Conservation (phyloP, 2,888 invertebrate species). For the Fissipunctia ypsillon region DNA sequence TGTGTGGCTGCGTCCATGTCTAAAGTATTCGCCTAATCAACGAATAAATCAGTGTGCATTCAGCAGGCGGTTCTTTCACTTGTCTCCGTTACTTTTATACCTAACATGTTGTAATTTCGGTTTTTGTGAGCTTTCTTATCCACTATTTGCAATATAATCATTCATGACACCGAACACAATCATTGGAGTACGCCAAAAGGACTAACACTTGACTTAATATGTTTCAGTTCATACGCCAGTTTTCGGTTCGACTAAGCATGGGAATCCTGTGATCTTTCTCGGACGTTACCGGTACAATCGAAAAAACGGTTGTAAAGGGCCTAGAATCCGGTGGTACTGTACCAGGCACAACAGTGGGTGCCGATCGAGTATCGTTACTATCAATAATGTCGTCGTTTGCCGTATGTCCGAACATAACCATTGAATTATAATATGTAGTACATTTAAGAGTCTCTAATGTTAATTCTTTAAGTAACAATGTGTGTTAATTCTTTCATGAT, state of each 20-base stretch:
- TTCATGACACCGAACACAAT: not conserved
- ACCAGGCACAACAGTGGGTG: constrained; percentile 31
- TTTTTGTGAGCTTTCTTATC: not conserved
- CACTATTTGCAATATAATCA: not conserved
- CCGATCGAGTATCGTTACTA: constrained; percentile 36
- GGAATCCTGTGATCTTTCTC: constrained; percentile 45
- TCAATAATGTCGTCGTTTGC: constrained; percentile 9
- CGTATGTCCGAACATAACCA: constrained; percentile 31
- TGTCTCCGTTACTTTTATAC: too few species aligned
- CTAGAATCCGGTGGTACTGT: constrained; percentile 44
- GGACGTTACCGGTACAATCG: constrained; percentile 45
- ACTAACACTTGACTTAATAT: not conserved
- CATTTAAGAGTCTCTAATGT: not conserved
- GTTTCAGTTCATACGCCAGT: constrained; percentile 32
- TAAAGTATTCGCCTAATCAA: too few species aligned
- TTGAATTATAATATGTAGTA: not conserved
- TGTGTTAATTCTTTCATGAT: not conserved
- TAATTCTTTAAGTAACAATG: not conserved
- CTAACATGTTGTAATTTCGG: not conserved
- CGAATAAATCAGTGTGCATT: too few species aligned
- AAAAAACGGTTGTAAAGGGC: constrained; percentile 18
- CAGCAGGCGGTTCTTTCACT: too few species aligned
- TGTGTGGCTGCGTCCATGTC: too few species aligned
- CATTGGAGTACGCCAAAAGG: not conserved
- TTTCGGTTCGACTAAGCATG: constrained; percentile 29